phyloP scores from a whole-genome alignment of 1,140 invertebrate species.

The Dendrolimus kikuchii region DNA sequence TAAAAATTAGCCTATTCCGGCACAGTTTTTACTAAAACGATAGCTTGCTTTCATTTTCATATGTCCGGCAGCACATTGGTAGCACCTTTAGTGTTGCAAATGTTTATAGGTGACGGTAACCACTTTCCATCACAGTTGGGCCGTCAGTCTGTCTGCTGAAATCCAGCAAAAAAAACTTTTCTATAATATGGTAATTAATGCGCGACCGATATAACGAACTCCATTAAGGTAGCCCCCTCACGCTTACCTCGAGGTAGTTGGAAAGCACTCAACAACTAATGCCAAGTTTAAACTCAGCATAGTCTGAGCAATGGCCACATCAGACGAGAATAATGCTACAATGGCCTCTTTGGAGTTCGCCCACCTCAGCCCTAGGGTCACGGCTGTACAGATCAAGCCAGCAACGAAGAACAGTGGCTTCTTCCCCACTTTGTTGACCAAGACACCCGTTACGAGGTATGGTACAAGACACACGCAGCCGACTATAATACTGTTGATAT shows the following conservation, averaged over 20 bases:
- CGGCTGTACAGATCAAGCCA: constrained; percentile 13
- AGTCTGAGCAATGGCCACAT: constrained; percentile 44
- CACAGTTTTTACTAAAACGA: too few species aligned
- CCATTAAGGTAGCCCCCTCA: not conserved
- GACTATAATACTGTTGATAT: constrained; percentile 35
- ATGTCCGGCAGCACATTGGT: too few species aligned
- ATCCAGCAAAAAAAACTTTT: not conserved
- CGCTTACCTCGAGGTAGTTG: constrained; percentile 61
- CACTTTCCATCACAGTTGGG: too few species aligned
- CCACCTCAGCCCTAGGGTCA: constrained; percentile 22
- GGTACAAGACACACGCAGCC: constrained; percentile 26
- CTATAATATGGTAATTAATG: constrained; percentile 1
- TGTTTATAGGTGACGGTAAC: too few species aligned
- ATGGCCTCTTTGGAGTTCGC: constrained; percentile 19
- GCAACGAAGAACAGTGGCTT: constrained; percentile 20
- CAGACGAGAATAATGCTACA: constrained; percentile 46
- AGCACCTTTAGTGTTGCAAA: too few species aligned
- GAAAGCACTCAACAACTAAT: constrained; percentile 62
- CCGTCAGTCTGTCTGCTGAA: too few species aligned
- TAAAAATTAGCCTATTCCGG: too few species aligned
- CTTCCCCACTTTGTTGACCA: constrained; percentile 33
- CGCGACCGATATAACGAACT: not conserved
- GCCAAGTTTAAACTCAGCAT: constrained; percentile 46
- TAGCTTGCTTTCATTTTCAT: too few species aligned
- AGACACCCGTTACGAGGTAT: constrained; percentile 19